Evolutionary conservation across 2,888 invertebrate species (phyloP).

Genomic region (Epinotia bilunana): DNA sequence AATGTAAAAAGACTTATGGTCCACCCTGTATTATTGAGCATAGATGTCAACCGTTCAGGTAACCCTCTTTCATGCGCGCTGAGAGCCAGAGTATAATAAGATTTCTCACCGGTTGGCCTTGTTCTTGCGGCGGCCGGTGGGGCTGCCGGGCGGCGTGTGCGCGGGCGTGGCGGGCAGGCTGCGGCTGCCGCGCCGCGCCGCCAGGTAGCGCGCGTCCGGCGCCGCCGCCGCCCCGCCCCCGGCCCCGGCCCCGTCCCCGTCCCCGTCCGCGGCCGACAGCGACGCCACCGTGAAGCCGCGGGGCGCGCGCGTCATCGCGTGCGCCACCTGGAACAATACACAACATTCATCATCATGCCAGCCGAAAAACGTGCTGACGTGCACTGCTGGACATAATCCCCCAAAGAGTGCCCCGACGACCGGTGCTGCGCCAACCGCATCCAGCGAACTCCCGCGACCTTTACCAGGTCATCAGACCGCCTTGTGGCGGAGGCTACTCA

Average conservation of each 20-base stretch:
- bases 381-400: no score
- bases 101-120: constrained; percentile 84
- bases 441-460: no score
- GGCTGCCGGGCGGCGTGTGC: constrained; percentile 85
- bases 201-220: constrained; percentile 60
- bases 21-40: no score
- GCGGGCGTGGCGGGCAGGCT: constrained; percentile 89
- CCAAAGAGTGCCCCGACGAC: no score
- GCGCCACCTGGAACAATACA: constrained; percentile 66
- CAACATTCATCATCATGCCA: neutral
- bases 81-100: no score
- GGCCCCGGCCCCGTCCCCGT: constrained; percentile 60
- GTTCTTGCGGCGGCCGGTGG: constrained; percentile 84
- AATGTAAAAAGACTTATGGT: no score
- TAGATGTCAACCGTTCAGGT: no score
- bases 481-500: no score
- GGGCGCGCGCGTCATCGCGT: constrained; percentile 81
- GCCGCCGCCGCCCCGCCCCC: constrained; percentile 55
- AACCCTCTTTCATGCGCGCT: no score
- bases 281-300: constrained; percentile 79
- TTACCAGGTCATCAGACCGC: no score
- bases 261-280: constrained; percentile 60
- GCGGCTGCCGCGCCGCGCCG: constrained; percentile 86
- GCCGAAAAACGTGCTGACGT: no score
- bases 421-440: no score